Conservation (phyloP, 2,797 vertebrate species). For the Tadarida brasiliensis region DNA sequence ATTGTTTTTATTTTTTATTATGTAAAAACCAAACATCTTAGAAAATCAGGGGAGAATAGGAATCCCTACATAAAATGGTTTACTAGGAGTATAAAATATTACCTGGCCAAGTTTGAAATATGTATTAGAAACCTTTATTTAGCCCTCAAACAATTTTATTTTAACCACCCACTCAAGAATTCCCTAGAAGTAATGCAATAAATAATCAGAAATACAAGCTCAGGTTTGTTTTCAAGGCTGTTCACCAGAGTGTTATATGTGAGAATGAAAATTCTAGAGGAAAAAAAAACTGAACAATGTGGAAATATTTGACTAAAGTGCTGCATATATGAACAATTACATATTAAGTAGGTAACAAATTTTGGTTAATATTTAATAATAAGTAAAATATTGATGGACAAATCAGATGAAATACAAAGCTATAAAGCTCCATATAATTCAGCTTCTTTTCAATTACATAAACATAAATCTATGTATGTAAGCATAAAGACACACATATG, state of each 20-base stretch:
- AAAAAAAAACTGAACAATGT: not conserved
- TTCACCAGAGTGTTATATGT: not conserved
- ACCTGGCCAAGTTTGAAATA: not conserved
- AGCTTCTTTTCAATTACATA: not conserved
- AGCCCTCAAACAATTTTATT: not conserved
- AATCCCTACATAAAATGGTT: not conserved
- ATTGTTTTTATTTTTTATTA: not conserved
- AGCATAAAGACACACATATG: not conserved
- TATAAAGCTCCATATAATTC: not conserved
- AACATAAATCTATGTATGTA: not conserved
- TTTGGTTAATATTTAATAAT: not conserved
- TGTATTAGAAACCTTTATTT: not conserved
- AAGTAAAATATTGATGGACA: not conserved
- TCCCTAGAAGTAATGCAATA: not conserved
- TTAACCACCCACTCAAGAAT: not conserved
- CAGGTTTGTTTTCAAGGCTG: not conserved
- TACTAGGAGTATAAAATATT: not conserved
- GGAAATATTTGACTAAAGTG: not conserved
- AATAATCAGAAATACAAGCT: not conserved
- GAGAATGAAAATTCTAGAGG: not conserved
- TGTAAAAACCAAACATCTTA: not conserved
- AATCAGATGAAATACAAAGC: not conserved
- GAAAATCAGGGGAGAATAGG: not conserved
- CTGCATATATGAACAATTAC: not conserved
- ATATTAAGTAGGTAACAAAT: not conserved